A percentile compares a stretch with the other conserved stretches of the same genome.
phyloP scores from a whole-genome alignment of 2,888 invertebrate genomes.

The Girardia tigrina region DNA sequence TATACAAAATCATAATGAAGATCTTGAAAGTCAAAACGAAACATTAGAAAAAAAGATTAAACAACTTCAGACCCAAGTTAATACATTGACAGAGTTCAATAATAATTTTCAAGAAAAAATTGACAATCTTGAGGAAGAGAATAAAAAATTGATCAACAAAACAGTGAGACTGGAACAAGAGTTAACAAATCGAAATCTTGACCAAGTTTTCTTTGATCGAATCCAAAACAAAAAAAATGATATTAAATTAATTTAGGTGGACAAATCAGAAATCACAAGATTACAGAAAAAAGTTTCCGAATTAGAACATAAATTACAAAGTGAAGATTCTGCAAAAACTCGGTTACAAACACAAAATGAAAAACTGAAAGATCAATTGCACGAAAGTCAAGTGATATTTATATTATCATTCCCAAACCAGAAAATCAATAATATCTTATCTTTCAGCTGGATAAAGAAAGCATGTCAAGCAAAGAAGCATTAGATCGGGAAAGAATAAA shows the following conservation, averaged over 20 bases:
- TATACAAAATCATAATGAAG: constrained; percentile 13
- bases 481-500: neutral
- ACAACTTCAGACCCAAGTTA: neutral
- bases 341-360: neutral
- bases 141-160: neutral
- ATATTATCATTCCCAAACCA: too few relatives aligned
- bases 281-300: neutral
- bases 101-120: neutral
- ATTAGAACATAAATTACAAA: neutral
- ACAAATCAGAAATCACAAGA: neutral
- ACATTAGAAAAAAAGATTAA: neutral
- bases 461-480: neutral
- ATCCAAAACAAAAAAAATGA: too few relatives aligned
- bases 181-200: neutral
- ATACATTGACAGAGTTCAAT: neutral
- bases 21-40: constrained; percentile 3
- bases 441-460: neutral
- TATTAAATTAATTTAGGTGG: neutral
- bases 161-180: neutral
- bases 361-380: neutral
- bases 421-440: too few relatives aligned
- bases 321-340: neutral
- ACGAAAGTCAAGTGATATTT: neutral
- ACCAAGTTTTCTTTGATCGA: neutral
- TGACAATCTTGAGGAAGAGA: neutral